These are phyloP conservation scores for Origma solitaria DNA, from an alignment of 2,113 vertebrate genomes.

Conservation along the genomic window DNA sequence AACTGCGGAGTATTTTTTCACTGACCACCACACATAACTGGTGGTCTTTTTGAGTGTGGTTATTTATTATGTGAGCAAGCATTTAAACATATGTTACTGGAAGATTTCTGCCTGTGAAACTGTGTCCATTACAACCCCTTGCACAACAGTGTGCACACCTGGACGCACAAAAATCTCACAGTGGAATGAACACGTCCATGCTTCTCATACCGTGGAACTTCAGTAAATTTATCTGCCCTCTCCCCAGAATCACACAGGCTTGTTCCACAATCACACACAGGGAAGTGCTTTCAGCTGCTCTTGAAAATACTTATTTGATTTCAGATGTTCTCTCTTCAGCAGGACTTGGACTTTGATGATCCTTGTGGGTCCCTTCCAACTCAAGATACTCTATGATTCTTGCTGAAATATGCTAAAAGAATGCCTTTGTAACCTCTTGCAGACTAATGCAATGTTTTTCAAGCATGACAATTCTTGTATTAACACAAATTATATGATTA, in stretches of 20 bases:
- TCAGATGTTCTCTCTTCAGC: not conserved
- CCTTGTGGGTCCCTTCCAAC: not conserved
- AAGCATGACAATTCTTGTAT: not conserved
- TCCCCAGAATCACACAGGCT: not conserved
- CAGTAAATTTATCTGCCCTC: not conserved
- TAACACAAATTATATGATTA: not conserved
- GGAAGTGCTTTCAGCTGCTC: not conserved
- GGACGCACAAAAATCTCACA: not conserved
- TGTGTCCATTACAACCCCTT: not conserved
- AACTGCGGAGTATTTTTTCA: not conserved
- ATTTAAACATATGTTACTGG: not conserved
- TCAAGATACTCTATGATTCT: not conserved
- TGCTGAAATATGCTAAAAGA: not conserved
- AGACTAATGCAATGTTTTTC: not conserved
- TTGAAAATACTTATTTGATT: not conserved
- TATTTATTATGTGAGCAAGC: not conserved
- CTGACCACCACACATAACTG: not conserved
- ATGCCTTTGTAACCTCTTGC: not conserved
- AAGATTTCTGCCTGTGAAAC: not conserved
- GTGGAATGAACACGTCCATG: accelerated
- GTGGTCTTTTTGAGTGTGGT: not conserved
- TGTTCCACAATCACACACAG: not conserved
- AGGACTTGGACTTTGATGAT: not conserved
- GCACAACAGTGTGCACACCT: not conserved
- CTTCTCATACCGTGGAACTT: not conserved